Conservation (phyloP, 2,797 vertebrate species). For the Pelobates cultripes region DNA sequence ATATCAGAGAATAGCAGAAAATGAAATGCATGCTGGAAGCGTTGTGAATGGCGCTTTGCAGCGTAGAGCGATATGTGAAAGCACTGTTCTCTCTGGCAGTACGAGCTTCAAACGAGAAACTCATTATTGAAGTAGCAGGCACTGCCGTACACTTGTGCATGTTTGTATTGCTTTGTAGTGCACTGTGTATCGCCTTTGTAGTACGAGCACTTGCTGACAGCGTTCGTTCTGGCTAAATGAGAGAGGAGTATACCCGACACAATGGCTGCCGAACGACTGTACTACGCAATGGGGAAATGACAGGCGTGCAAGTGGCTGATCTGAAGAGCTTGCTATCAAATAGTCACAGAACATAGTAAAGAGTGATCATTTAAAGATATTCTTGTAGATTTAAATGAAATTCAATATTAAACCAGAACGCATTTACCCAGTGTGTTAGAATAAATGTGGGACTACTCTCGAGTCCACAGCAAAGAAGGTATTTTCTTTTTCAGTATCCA, state of each 20-base stretch:
- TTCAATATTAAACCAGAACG: too few species aligned
- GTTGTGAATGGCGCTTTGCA: background rate
- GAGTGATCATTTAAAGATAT: too few species aligned
- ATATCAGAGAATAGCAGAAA: background rate
- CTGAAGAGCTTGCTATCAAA: constrained; percentile 4
- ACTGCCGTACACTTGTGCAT: constrained; percentile 34
- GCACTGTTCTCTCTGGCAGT: constrained; percentile 16
- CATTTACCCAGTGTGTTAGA: too few species aligned
- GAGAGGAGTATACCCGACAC: background rate
- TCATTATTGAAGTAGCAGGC: constrained; percentile 41
- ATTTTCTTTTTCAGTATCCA: too few species aligned
- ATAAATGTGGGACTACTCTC: too few species aligned
- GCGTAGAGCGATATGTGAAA: constrained; percentile 22
- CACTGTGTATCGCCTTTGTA: constrained; percentile 32
- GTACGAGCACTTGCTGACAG: constrained; percentile 28
- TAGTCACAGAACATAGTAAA: background rate
- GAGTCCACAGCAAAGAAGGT: too few species aligned
- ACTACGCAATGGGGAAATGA: constrained; percentile 1
- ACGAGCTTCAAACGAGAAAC: constrained; percentile 35
- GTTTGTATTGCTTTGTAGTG: constrained; percentile 41
- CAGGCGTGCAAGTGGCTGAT: background rate
- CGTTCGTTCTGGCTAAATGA: constrained; percentile 20
- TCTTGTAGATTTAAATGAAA: too few species aligned
- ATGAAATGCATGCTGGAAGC: background rate
- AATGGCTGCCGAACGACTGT: background rate